Percentiles rank a stretch among this genome's conserved stretches.
These are phyloP conservation scores for Opisthograptis luteolata DNA, from an alignment of 2,888 invertebrate species.

Conservation along the genomic window DNA sequence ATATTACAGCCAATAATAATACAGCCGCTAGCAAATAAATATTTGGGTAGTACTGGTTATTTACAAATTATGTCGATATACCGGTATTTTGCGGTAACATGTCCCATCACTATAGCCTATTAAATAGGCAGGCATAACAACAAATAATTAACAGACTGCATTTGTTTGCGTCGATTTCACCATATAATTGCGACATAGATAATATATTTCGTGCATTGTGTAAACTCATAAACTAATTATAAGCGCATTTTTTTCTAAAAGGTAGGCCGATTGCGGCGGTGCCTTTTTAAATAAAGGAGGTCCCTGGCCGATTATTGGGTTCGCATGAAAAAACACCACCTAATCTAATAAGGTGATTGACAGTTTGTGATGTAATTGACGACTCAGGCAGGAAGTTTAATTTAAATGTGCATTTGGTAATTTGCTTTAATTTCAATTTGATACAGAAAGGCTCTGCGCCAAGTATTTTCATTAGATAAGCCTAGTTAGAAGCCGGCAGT, in stretches of 20 bases:
- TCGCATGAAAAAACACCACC: conserved; percentile 56
- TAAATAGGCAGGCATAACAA: conserved; percentile 46
- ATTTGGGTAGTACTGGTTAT: not conserved
- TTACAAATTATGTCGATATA: conserved; percentile 29
- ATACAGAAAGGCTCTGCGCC: not conserved
- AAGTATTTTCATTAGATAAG: too few relatives aligned
- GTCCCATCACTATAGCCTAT: conserved; percentile 49
- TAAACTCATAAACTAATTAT: conserved; percentile 80
- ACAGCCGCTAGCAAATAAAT: not conserved
- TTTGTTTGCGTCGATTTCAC: conserved; percentile 74
- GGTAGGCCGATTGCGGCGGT: conserved; percentile 51
- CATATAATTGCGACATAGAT: conserved; percentile 71
- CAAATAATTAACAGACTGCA: conserved; percentile 63
- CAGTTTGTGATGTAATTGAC: conserved; percentile 64
- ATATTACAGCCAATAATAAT: not conserved
- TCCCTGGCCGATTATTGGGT: conserved; percentile 52
- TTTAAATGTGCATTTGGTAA: conserved; percentile 20
- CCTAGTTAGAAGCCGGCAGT: too few relatives aligned
- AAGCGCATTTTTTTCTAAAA: conserved; percentile 62
- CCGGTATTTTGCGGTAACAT: not conserved
- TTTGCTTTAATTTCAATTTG: not conserved
- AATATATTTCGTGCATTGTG: conserved; percentile 69
- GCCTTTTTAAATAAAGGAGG: conserved; percentile 55
- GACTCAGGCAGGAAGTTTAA: conserved; percentile 44
- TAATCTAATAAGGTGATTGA: conserved; percentile 78